These are phyloP conservation scores for Cottoperca gobio DNA, from an alignment of 2,797 vertebrate genomes.

Conservation along the genomic window DNA sequence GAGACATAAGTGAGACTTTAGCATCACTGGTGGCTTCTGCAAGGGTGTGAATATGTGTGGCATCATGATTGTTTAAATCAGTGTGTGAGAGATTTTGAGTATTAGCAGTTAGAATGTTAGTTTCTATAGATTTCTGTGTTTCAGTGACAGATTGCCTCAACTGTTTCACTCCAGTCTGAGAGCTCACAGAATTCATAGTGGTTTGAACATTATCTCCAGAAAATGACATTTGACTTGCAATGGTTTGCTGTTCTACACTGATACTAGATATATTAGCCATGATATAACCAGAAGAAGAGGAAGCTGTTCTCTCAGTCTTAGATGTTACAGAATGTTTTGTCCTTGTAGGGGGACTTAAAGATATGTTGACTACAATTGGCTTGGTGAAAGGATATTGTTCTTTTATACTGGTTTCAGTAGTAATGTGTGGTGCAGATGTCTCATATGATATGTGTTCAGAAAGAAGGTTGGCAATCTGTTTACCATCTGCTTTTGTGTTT, in stretches of 20 bases:
- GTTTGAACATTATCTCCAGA: conserved; percentile 17
- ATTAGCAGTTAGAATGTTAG: conserved; percentile 25
- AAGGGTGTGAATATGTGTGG: conserved; percentile 22
- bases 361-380: conserved; percentile 20
- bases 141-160: conserved; percentile 25
- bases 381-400: conserved; percentile 32
- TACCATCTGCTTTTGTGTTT: conserved; percentile 23
- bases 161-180: conserved; percentile 27
- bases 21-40: conserved; percentile 32
- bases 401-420: conserved; percentile 20
- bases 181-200: neutral
- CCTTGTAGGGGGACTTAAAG: conserved; percentile 41
- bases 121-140: conserved; percentile 37
- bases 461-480: neutral
- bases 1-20: conserved; percentile 34
- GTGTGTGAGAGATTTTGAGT: neutral
- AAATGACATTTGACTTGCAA: conserved; percentile 16
- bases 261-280: conserved; percentile 10
- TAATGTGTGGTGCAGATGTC: conserved; percentile 24
- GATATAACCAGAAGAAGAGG: conserved; percentile 4
- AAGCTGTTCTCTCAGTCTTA: conserved; percentile 21
- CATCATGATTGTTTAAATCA: conserved; percentile 2
- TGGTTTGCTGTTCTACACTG: conserved; percentile 35
- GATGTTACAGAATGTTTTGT: conserved; percentile 29
- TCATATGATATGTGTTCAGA: conserved; percentile 17